Percentiles rank a stretch among this genome's conserved stretches.
phyloP scores from a whole-genome alignment of 2,888 invertebrate genomes.

The Lucinisca nassula region DNA sequence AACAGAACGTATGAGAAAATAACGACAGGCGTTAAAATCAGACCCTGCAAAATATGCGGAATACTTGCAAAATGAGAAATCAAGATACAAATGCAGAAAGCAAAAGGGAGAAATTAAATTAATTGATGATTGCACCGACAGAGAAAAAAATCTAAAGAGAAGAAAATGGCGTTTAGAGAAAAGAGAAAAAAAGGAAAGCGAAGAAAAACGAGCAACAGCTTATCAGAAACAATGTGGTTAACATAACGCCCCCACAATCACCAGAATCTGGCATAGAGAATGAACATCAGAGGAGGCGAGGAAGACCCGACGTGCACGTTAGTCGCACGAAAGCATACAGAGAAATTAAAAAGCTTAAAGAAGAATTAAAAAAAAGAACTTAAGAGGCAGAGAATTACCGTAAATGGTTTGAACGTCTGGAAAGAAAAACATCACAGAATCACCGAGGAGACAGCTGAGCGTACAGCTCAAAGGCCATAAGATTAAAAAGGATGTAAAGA shows the following conservation, averaged over 20 bases:
- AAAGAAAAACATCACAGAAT: neutral
- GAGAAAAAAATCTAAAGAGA: too few relatives aligned
- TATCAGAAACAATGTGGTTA: too few relatives aligned
- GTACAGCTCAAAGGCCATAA: neutral
- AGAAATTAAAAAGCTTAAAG: neutral
- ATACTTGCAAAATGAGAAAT: neutral
- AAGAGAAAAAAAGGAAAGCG: too few relatives aligned
- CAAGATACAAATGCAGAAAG: too few relatives aligned
- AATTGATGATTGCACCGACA: too few relatives aligned
- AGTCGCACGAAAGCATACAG: neutral
- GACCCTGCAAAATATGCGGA: neutral
- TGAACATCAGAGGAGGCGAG: neutral
- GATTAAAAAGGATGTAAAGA: neutral
- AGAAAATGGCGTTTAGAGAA: too few relatives aligned
- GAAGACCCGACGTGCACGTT: neutral
- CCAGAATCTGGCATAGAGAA: too few relatives aligned
- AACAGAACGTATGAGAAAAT: neutral
- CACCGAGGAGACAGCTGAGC: neutral
- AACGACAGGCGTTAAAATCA: neutral
- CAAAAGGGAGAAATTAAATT: too few relatives aligned
- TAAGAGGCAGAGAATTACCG: neutral
- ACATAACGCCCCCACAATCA: too few relatives aligned
- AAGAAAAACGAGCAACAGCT: too few relatives aligned
- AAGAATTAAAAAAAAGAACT: neutral
- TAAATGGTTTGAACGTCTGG: neutral